Base-by-base conservation (phyloP, 2,888 invertebrate genomes). In the Pterostichus niger region DNA sequence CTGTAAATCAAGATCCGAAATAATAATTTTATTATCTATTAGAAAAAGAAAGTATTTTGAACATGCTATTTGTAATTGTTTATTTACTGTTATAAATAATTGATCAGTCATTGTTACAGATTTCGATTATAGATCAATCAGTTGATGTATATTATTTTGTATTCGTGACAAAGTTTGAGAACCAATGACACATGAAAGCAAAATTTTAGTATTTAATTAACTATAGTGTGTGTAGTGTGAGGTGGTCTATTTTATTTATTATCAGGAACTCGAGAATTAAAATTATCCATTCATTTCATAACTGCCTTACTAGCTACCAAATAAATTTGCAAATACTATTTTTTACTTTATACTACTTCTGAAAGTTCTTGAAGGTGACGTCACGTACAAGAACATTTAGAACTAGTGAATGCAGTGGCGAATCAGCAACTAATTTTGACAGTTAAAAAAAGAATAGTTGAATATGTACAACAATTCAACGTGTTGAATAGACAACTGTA, bases 201-300 rank as follows among this genome's bases (percentile, higher is more conserved):
- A 59, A 40, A 40, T 59, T 68, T 46, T 81, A 61, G 44, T 64
- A 46, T 71, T 81, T 54, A 81, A 56, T 81, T 54, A 81, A 56
- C 73, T 81, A 80, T 68, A 71, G 31, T 44, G 56, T 61, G 79
- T 80, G 79, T 79, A 80, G 68, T 80, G 73, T 82, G 35, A 59
- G 52, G 82, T 75, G 82, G 61, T 82, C 46, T 82, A 75, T 82
- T 75, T 82, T 82, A 82, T n/a, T 68, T 49, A 82, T 44, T 82
- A 82, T 59, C 82, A 82, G 75, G 82, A 82, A 82, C 82, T 82
- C 61, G 75, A 82, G 75, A 82, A 68, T 24, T 56, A 78, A 61
- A 64, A 81, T 73, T 73, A 68, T 40, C 17, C 54, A 81, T 71
- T 81, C 46, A 46, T 54, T 73, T 73, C 73, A 73, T 82, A 82